These are phyloP conservation scores for Drosophila basisetae DNA, from an alignment of 2,888 invertebrate species.

Conservation along the genomic window DNA sequence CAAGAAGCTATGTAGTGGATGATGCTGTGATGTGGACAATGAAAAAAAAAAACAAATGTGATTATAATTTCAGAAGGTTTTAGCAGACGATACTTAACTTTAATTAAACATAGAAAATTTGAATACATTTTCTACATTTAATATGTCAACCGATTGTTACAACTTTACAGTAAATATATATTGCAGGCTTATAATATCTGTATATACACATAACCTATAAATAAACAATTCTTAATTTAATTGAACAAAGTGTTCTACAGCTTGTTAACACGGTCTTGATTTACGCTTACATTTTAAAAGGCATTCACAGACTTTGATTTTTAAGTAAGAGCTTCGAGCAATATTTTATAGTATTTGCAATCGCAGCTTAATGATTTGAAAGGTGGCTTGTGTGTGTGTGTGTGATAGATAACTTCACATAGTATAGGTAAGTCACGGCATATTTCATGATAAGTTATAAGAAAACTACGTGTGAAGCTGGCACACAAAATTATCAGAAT, in stretches of 20 bases:
- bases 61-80: neutral
- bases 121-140: neutral
- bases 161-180: neutral
- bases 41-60: neutral
- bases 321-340: neutral
- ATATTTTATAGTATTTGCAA: neutral
- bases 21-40: neutral
- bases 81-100: neutral
- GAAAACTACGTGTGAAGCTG: slow-evolving; percentile 61
- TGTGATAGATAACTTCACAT: neutral
- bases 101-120: neutral
- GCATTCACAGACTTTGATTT: neutral
- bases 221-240: neutral
- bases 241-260: neutral
- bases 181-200: too few relatives aligned
- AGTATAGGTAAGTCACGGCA: slow-evolving; percentile 34
- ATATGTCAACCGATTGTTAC: neutral
- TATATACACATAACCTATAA: neutral
- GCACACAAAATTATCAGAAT: slow-evolving; percentile 59
- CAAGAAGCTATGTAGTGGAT: neutral
- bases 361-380: slow-evolving; percentile 5
- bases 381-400: neutral
- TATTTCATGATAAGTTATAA: slow-evolving; percentile 74
- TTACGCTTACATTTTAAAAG: neutral
- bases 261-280: neutral